These are phyloP conservation scores for Ornithoptera priamus DNA, from an alignment of 2,888 invertebrate species.

Conservation along the genomic window DNA sequence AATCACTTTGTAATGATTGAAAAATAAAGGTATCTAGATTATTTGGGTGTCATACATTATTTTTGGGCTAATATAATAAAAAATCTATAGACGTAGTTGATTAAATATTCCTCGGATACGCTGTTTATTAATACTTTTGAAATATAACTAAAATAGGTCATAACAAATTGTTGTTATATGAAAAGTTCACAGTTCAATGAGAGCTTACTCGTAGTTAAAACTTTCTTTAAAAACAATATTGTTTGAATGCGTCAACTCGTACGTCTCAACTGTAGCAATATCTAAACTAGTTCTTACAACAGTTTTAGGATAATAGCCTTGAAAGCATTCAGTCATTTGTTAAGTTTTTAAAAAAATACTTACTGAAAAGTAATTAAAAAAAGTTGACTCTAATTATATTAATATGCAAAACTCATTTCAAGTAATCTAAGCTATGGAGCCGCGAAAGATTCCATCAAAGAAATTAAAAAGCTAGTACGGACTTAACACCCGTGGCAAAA, in stretches of 20 bases:
- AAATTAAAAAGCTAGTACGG: conserved; percentile 24
- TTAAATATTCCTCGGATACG: not conserved
- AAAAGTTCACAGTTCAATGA: not conserved
- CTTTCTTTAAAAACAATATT: not conserved
- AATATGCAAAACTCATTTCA: conserved; percentile 9
- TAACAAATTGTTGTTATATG: not conserved
- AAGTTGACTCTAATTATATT: conserved; percentile 4
- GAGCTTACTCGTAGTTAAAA: not conserved
- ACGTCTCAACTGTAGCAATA: not conserved
- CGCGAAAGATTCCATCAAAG: conserved; percentile 23
- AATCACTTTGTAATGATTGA: too few relatives aligned
- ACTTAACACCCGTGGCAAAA: conserved; percentile 21
- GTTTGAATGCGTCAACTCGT: not conserved
- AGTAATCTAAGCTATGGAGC: conserved; percentile 5
- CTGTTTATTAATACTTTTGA: not conserved
- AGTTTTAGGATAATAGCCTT: not conserved
- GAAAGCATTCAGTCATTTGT: not conserved
- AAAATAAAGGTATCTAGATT: too few relatives aligned
- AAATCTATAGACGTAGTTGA: not conserved
- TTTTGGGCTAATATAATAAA: not conserved
- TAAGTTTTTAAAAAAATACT: too few relatives aligned
- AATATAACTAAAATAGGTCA: not conserved
- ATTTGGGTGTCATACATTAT: too few relatives aligned
- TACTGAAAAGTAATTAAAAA: not conserved
- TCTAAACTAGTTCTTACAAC: not conserved